Evolutionary conservation across 2,888 invertebrate genomes (phyloP), one percentile per base, ranked within the genome.

Genomic region (Andrena dorsata): DNA sequence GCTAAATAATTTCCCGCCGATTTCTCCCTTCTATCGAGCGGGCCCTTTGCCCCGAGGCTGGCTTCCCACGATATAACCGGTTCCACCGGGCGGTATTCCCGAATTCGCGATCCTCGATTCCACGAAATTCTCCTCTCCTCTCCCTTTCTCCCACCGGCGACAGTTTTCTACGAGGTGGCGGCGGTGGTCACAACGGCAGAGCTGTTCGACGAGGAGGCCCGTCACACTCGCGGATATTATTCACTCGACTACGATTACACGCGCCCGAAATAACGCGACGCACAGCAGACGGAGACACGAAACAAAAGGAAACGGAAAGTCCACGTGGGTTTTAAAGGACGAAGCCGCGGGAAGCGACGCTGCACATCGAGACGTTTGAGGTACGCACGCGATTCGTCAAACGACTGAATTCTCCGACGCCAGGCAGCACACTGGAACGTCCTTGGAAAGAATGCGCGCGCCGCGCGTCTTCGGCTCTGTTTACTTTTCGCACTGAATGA

Each of bases 41-140:
- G 69, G 65, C 78, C 76, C 74, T 72, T 61, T 26, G 26, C 30
- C 56, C 26, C 20, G 53, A 51, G 56, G 69, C 77, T 72, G 82
- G 64, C 64, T 23, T 68, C 74, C 69, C 61, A 79, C 83, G 78
- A 68, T 68, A 83, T 66, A 83, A 84, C 83, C 78, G 79, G 80
- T 88, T 79, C 51, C 80, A 58, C 72, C 58, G 51, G 47, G 63
- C 56, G 26, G 78, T 72, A 80, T 84, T 76, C 86, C 78, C 80
- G 61, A 83, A 87, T 84, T 86, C 73, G 77, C 80, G 82, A 69
- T 82, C 74, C 69, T 47, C 41, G 64, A 74, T 85, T 82, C 79
- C 79, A 70, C 85, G 74, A 82, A 79, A 85, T 75, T 72, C 56
- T 10, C 4, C 56, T 1, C 58, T 63, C 30, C 49, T 47, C 47